phyloP scores from a whole-genome alignment of 2,113 vertebrate species.

The Corydoras sp. region DNA sequence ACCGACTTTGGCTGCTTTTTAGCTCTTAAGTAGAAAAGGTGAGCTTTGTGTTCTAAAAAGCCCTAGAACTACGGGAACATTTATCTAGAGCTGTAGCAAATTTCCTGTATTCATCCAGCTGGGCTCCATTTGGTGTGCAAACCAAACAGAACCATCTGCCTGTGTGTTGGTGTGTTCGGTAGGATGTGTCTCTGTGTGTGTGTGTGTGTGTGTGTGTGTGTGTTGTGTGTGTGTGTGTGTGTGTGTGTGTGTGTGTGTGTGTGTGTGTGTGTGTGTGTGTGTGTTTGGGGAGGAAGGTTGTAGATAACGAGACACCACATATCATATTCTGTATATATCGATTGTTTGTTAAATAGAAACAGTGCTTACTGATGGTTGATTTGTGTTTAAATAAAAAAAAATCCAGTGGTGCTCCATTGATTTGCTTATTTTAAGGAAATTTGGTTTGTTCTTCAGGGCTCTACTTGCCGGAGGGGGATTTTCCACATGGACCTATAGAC shows the following conservation, averaged over 20 bases:
- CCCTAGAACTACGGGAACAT: slow-evolving; percentile 52
- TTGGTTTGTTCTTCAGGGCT: slow-evolving; percentile 68
- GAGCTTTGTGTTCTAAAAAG: slow-evolving; percentile 50
- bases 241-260: too few relatives aligned
- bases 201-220: too few relatives aligned
- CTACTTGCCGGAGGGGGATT: slow-evolving; percentile 93
- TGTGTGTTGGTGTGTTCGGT: slow-evolving; percentile 41
- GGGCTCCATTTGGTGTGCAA: slow-evolving; percentile 53
- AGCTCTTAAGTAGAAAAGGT: slow-evolving; percentile 45
- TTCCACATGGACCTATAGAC: slow-evolving; percentile 95
- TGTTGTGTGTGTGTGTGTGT: too few relatives aligned
- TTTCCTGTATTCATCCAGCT: slow-evolving; percentile 63
- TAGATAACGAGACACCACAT: too few relatives aligned
- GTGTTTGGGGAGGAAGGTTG: too few relatives aligned
- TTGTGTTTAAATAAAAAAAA: too few relatives aligned
- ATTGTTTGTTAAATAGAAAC: too few relatives aligned
- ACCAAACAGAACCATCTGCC: slow-evolving; percentile 63
- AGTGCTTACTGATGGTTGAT: too few relatives aligned
- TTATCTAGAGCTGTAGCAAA: slow-evolving; percentile 60
- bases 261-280: too few relatives aligned
- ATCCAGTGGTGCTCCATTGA: too few relatives aligned
- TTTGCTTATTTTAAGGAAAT: too few relatives aligned
- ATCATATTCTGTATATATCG: too few relatives aligned
- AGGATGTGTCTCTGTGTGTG: not conserved
- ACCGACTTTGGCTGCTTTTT: slow-evolving; percentile 33